These are phyloP conservation scores for Oxyscelio sp. DNA, from an alignment of 2,888 invertebrate species.

Conservation along the genomic window DNA sequence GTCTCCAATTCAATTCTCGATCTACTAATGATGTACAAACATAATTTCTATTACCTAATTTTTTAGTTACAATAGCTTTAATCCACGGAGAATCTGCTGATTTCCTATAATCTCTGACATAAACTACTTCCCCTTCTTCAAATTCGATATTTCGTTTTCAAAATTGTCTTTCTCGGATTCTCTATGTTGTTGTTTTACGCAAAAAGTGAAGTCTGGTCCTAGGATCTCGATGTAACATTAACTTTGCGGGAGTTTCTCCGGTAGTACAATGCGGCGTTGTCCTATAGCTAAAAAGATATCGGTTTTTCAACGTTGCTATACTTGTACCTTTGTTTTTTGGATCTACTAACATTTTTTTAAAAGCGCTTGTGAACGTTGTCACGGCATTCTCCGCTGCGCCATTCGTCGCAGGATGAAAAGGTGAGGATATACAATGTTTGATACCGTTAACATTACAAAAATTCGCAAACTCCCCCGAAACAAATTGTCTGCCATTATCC, in stretches of 20 bases:
- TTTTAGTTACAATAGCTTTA: conserved; percentile 21
- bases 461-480: conserved; percentile 29
- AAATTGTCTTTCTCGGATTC: conserved; percentile 12
- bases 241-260: conserved; percentile 52
- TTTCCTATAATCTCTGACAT: conserved; percentile 12
- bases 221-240: conserved; percentile 40
- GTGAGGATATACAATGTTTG: conserved; percentile 37
- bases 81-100: background rate
- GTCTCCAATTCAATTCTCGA: conserved; percentile 21
- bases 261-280: conserved; percentile 50
- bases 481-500: conserved; percentile 69
- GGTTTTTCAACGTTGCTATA: background rate
- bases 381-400: no score
- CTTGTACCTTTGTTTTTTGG: background rate
- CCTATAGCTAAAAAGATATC: conserved; percentile 23
- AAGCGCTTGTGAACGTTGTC: conserved; percentile 54
- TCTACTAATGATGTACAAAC: conserved; percentile 22
- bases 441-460: conserved; percentile 60
- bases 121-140: conserved; percentile 8
- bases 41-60: conserved; percentile 36
- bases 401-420: conserved; percentile 69
- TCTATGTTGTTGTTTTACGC: conserved; percentile 1
- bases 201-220: conserved; percentile 32
- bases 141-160: conserved; percentile 4
- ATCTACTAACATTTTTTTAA: conserved; percentile 39